Evolutionary conservation across 2,113 vertebrate genomes (phyloP).

Genomic region (Aptenodytes forsteri): DNA sequence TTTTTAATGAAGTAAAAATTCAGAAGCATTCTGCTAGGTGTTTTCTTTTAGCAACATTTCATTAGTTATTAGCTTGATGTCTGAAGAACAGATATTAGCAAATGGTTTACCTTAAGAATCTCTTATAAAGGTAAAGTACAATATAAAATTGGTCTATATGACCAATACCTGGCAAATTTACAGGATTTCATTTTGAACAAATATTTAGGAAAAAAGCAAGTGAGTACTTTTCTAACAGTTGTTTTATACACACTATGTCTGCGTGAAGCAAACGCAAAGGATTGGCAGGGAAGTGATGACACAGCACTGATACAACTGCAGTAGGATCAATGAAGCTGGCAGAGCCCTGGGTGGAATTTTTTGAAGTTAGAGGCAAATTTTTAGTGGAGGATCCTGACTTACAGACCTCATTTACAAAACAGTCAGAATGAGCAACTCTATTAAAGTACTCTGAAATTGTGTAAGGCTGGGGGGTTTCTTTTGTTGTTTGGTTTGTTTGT

Average conservation of each 20-base stretch:
- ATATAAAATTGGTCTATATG: background rate
- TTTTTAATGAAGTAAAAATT: background rate
- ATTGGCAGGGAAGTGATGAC: background rate
- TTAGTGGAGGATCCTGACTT: background rate
- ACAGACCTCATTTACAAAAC: background rate
- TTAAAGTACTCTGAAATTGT: background rate
- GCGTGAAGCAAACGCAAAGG: background rate
- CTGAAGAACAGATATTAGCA: background rate
- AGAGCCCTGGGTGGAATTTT: background rate
- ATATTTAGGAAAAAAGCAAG: background rate
- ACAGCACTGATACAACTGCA: background rate
- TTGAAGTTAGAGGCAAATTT: background rate
- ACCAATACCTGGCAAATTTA: background rate
- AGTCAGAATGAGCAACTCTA: background rate
- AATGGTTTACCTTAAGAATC: background rate
- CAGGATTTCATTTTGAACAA: background rate
- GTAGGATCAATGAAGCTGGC: slow-evolving; percentile 22
- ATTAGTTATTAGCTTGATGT: background rate
- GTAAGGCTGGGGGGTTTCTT: background rate
- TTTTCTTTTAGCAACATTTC: background rate
- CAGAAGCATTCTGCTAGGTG: background rate
- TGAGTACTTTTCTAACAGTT: background rate
- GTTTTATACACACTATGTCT: background rate
- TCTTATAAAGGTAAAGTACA: background rate
- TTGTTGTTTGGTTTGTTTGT: background rate